Evolutionary conservation across 2,888 invertebrate species (phyloP).

Genomic region (Thereva nobilitata): DNA sequence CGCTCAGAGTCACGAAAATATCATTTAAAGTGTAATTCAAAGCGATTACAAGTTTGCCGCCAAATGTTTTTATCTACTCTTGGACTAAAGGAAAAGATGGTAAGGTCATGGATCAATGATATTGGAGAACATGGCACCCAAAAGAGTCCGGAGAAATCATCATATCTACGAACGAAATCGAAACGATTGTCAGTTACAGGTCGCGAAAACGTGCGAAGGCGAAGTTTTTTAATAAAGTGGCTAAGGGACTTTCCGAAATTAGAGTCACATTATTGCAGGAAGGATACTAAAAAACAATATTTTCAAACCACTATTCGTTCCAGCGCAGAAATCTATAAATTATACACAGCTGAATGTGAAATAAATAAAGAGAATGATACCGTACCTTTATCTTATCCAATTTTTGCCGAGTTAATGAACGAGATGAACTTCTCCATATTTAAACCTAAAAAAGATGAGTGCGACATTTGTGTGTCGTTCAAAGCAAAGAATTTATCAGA

Average conservation of each 20-base stretch:
- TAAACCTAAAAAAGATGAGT: conserved; percentile 27
- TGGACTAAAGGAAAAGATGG: conserved; percentile 27
- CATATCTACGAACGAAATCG: neutral
- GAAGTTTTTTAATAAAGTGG: neutral
- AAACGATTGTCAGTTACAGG: too few relatives aligned
- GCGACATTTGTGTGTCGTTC: conserved; percentile 16
- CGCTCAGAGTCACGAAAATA: conserved; percentile 15
- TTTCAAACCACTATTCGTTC: neutral
- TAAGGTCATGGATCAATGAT: conserved; percentile 16
- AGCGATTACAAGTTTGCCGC: conserved; percentile 33
- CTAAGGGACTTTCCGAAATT: conserved; percentile 22
- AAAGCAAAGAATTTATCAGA: conserved; percentile 17
- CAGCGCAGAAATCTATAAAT: conserved; percentile 13
- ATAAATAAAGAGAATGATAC: neutral
- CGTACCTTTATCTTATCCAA: neutral
- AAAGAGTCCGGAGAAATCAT: conserved; percentile 2
- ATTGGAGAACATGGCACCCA: conserved; percentile 22
- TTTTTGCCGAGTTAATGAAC: neutral
- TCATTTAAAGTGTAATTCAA: conserved; percentile 27
- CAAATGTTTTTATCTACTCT: conserved; percentile 30
- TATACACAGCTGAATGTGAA: conserved; percentile 11
- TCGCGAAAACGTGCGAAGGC: too few relatives aligned
- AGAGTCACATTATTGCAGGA: conserved; percentile 21
- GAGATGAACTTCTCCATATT: conserved; percentile 12
- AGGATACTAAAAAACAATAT: conserved; percentile 9